phyloP scores from a whole-genome alignment of 2,888 invertebrate species.

The Parascotia fuliginaria region DNA sequence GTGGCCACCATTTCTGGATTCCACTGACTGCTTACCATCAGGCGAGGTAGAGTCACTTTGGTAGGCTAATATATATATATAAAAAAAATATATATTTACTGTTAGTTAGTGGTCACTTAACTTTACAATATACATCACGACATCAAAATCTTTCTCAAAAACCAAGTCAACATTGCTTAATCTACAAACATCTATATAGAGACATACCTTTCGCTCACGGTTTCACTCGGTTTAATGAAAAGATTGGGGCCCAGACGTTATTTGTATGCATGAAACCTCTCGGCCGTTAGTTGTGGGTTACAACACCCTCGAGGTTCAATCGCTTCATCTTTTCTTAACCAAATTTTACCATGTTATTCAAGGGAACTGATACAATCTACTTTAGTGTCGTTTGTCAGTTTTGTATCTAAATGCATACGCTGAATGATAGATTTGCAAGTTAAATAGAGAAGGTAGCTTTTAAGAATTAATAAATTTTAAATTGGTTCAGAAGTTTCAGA shows the following conservation, averaged over 20 bases:
- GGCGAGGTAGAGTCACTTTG: too few relatives aligned
- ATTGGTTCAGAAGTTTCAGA: too few relatives aligned
- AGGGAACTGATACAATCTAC: neutral
- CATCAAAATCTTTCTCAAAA: neutral
- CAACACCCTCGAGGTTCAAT: constrained; percentile 1
- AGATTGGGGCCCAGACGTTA: constrained; percentile 7
- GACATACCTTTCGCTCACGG: neutral
- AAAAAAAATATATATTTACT: too few relatives aligned
- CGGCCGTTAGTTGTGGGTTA: constrained; percentile 13
- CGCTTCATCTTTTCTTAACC: constrained; percentile 2
- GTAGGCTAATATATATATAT: too few relatives aligned
- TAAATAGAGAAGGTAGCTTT: too few relatives aligned
- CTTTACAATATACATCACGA: neutral
- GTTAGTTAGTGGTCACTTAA: too few relatives aligned
- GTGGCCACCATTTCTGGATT: too few relatives aligned
- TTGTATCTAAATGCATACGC: neutral
- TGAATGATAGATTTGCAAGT: too few relatives aligned
- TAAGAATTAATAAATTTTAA: too few relatives aligned
- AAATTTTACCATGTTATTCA: neutral
- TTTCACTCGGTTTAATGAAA: constrained; percentile 12
- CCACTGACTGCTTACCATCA: too few relatives aligned
- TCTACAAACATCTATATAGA: neutral
- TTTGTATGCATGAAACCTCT: constrained; percentile 19
- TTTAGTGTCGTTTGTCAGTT: neutral
- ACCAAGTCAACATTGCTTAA: neutral